Percentiles rank a stretch among this genome's conserved stretches.
Conservation (phyloP, 2,797 vertebrate species). For the Bradypus variegatus region DNA sequence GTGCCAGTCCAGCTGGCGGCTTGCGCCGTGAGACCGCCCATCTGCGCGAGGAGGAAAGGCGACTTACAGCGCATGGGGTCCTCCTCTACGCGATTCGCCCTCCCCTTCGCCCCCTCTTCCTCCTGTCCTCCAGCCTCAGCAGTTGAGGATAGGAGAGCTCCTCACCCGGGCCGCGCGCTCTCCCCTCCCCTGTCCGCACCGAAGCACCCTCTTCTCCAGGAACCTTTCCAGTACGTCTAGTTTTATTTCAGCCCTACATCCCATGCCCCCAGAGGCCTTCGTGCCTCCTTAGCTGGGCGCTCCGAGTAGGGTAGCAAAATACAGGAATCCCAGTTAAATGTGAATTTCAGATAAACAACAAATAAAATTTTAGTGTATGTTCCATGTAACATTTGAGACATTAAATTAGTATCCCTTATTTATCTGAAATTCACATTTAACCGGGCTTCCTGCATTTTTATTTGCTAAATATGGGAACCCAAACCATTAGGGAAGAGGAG, state of each 20-base stretch:
- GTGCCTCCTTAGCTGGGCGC: background rate
- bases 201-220: background rate
- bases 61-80: background rate
- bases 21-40: conserved; percentile 90
- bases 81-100: background rate
- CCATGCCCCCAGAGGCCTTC: background rate
- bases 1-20: conserved; percentile 91
- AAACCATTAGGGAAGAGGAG: background rate
- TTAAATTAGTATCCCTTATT: background rate
- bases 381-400: background rate
- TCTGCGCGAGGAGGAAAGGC: conserved; percentile 71
- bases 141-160: background rate
- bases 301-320: background rate
- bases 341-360: background rate
- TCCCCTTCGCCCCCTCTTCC: background rate
- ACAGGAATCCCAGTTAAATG: background rate
- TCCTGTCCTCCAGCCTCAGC: background rate
- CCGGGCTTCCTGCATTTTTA: background rate
- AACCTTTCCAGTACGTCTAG: background rate
- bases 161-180: background rate
- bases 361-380: background rate
- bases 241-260: background rate
- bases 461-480: background rate
- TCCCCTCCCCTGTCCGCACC: background rate
- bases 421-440: conserved; percentile 15